Evolutionary conservation across 2,797 vertebrate genomes (phyloP), one percentile per base, ranked within the genome.

Genomic region (Microcaecilia unicolor): DNA sequence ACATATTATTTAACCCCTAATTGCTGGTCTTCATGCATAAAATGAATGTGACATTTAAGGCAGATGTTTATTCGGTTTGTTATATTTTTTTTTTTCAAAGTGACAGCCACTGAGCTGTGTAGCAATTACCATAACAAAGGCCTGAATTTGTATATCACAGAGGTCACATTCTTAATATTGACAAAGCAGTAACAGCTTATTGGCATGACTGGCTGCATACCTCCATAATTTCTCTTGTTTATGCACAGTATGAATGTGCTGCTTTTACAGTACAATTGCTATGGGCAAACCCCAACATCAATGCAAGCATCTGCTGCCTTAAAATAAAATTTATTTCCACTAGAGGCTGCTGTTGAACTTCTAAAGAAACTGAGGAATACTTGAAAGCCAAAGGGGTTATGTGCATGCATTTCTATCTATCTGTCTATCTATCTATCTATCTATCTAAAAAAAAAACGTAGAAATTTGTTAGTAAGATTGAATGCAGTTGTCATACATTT

Each of bases 311-410:
- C 7, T 11, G 4, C 21, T 4, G 9, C 9, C 25, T n/a, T 20
- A 31, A 25, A 25, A 9, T 20, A 8, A 9, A 6, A 2, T 3
- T 24, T 13, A 18, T 14, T 20, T 61, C 77, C 80, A 63, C 71
- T 61, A 78, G 81, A 76, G 74, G 80, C 41, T 60, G 72, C 81
- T 83, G 73, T 71, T 77, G 80, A 61, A 64, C 74, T 76, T 74
- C 67, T 49, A 16, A 58, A 62, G 29, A 49, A 54, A 31, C n/a
- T n/a, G n/a, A n/a, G n/a, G n/a, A n/a, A n/a, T n/a, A n/a, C n/a
- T n/a, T n/a, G n/a, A n/a, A n/a, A n/a, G n/a, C n/a, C n/a, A n/a
- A n/a, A n/a, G n/a, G n/a, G n/a, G n/a, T n/a, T n/a, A n/a, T n/a
- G n/a, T n/a, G n/a, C n/a, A n/a, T n/a, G n/a, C n/a, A n/a, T n/a